These are phyloP conservation scores for Mionectes olivaceus DNA, from an alignment of 2,797 vertebrate genomes.

Conservation along the genomic window DNA sequence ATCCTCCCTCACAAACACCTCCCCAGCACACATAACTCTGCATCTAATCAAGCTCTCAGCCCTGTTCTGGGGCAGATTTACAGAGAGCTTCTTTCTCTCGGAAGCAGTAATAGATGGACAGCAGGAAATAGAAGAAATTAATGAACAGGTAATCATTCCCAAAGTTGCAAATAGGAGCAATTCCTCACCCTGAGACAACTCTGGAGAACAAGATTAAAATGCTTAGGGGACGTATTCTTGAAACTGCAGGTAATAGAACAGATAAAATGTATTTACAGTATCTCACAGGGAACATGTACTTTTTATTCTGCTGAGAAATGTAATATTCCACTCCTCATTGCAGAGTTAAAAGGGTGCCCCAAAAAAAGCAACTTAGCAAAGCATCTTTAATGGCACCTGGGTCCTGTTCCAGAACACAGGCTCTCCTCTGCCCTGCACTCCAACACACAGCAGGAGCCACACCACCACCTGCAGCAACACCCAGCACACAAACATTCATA, in stretches of 20 bases:
- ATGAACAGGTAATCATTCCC: conserved; percentile 71
- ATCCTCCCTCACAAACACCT: not conserved
- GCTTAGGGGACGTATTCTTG: conserved; percentile 66
- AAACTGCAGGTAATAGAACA: conserved; percentile 69
- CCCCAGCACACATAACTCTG: not conserved
- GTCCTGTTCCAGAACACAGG: conserved; percentile 9
- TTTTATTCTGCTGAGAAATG: conserved; percentile 68
- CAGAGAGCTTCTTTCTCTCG: conserved; percentile 1
- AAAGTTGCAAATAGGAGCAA: conserved; percentile 71
- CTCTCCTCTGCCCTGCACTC: not conserved
- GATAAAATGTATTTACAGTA: conserved; percentile 73
- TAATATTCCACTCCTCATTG: conserved; percentile 55
- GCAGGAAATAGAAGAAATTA: conserved; percentile 71
- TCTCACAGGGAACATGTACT: conserved; percentile 60
- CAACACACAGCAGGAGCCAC: accelerated
- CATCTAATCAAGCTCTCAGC: conserved; percentile 47
- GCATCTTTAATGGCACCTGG: not conserved
- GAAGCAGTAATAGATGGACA: conserved; percentile 67
- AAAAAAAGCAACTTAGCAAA: conserved; percentile 45
- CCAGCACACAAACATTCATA: not conserved
- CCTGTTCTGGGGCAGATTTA: conserved; percentile 45
- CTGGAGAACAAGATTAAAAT: conserved; percentile 77
- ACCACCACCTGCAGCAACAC: not conserved
- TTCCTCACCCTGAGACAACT: conserved; percentile 71
- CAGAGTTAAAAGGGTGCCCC: conserved; percentile 47